Evolutionary conservation across 1,140 invertebrate species (phyloP).

Genomic region (Coptotermes formosanus): DNA sequence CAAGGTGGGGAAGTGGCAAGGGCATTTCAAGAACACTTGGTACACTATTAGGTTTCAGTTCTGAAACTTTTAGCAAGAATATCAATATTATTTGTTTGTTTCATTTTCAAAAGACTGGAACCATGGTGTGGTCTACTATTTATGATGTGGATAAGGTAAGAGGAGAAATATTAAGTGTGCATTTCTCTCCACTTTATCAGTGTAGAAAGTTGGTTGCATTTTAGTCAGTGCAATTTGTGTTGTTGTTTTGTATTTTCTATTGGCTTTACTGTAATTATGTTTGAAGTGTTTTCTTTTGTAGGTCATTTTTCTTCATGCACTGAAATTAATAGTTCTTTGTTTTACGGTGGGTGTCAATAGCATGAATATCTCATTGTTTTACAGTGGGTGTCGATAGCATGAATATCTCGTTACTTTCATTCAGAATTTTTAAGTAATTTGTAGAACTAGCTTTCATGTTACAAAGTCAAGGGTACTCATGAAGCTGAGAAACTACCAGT

Average conservation of each 20-base stretch:
- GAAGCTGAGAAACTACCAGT: too few relatives aligned
- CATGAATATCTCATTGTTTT: too few relatives aligned
- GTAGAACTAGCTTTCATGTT: too few relatives aligned
- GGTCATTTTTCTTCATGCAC: too few relatives aligned
- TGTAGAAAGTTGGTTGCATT: not conserved
- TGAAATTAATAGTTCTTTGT: too few relatives aligned
- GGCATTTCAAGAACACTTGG: not conserved
- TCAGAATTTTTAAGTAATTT: too few relatives aligned
- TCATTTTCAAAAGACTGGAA: constrained; percentile 16
- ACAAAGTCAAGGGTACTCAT: too few relatives aligned
- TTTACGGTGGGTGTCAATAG: too few relatives aligned
- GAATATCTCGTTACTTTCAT: too few relatives aligned
- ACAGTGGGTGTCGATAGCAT: too few relatives aligned
- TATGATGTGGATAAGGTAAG: not conserved
- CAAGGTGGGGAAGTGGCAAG: constrained; percentile 5
- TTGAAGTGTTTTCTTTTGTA: too few relatives aligned
- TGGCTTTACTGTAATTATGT: not conserved
- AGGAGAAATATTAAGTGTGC: not conserved
- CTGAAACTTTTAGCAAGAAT: not conserved
- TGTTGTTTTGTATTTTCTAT: not conserved
- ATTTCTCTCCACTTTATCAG: not conserved
- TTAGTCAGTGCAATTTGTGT: not conserved
- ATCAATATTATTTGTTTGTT: not conserved
- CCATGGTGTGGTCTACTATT: constrained; percentile 14
- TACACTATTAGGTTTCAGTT: not conserved